Base-by-base conservation (phyloP, 2,888 invertebrate genomes). In the Pherbina coryleti region DNA sequence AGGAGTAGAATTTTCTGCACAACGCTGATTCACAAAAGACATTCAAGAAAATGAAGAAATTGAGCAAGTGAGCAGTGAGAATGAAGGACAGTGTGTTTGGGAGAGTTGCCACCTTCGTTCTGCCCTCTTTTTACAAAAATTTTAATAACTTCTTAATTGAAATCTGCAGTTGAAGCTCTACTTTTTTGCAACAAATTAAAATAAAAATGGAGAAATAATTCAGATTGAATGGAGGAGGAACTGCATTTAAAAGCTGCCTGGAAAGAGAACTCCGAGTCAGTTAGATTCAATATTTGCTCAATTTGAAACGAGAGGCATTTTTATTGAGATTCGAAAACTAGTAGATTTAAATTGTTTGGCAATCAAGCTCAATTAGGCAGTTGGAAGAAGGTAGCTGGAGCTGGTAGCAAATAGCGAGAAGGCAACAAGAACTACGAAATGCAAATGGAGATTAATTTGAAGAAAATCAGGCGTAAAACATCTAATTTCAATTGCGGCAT, bases 291-390 rank as follows among this genome's bases (percentile, higher is more conserved):
- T 34, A 1, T 64, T 64, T 17, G 19, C 66, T 19, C 11, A 8
- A 44, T 8, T 34, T 37, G 17, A n/a, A n/a, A 22, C 28, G 5
- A 8, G 37, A 34, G 34, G 34, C 44, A 7, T n/a, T 37, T 66
- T 44, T 44, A 34, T 44, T 34, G 19, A 66, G 44, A 22, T 28
- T 9, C 34, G 19, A 66, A 19, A 44, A 37, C 19, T 22, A 66
- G 66, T 37, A 66, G 37, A 31, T 8, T 37, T 34, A n/a, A 66
- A 66, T 5, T 66, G 66, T 19, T 60, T 66, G 17, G n/a, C 19
- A 64, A 64, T 64, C 22, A 17, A 64, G 28, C 57, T 60, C 19
- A 60, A 60, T 60, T 60, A 28, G 57, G 57, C 57, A 28, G 28
- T 9, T 22, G 11, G 25, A 25, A 4, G 57, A 25, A 22, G 25